Evolutionary conservation across 2,888 invertebrate genomes (phyloP), one percentile per base, ranked within the genome.

Genomic region (Cheilosia variabilis): DNA sequence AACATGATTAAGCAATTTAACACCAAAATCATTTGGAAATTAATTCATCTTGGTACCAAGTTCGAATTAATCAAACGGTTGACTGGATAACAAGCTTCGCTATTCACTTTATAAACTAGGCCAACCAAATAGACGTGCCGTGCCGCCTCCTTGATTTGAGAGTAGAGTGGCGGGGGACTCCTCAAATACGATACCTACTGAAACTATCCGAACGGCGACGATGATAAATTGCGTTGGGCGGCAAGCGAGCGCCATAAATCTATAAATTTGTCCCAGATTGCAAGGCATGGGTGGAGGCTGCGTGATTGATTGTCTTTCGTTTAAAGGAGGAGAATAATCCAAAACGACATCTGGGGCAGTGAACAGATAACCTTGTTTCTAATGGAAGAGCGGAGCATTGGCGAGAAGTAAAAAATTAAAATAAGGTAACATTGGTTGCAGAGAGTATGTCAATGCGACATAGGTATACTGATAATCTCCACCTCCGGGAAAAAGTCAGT

Each of bases 241-340:
- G 81, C n/a, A 31, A 47, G 57, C 62, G 62, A 63, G 62, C 72
- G 57, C 68, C 60, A 72, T 81, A 58, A 86, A 77, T 86, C 86
- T 86, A 86, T 86, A 86, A 86, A 81, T 86, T 72, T 81, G 86
- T 86, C 81, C 86, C 66, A 81, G 69, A 81, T 81, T 77, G 86
- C 76, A 57, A 19, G 68, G 76, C 31, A 17, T 24, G 62, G 76
- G 45, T 10, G 62, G 76, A 66, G 71, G 47, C 57, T 77, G 69
- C 4, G 37, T 86, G 86, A 86, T 86, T 86, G 86, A 86, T 86
- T 81, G 86, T 60, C 63, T 52, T 80, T 58, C 55, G 17, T 55
- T 34, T 55, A 34, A 47, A 52, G 55, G 17, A 78, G 43, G 53
- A 22, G 9, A 15, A 45, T 24, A n/a, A 52, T 17, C 41, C 52